A percentile compares a stretch with the other conserved stretches of the same genome.
Conservation (phyloP, 2,797 vertebrate species). For the Eptatretus atami region DNA sequence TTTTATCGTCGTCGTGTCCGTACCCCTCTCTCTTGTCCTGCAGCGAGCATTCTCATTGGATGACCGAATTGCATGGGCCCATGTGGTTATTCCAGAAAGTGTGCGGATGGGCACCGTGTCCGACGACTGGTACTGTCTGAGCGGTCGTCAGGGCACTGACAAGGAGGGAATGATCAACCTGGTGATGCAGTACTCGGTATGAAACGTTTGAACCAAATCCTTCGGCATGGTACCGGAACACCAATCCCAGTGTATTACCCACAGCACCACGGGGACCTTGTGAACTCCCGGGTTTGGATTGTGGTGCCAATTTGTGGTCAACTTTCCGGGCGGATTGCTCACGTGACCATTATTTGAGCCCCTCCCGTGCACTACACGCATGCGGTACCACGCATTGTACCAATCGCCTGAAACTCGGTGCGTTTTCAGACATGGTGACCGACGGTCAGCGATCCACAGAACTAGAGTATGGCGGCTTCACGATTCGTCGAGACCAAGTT, state of each 20-base stretch:
- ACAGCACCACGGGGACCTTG: too few relatives aligned
- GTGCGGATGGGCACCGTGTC: constrained; percentile 49
- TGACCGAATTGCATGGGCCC: constrained; percentile 86
- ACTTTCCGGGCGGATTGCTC: neutral
- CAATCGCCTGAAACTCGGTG: too few relatives aligned
- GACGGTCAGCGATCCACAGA: too few relatives aligned
- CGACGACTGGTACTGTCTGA: constrained; percentile 78
- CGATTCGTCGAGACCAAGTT: neutral
- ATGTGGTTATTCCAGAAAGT: constrained; percentile 52
- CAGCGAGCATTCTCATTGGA: constrained; percentile 94
- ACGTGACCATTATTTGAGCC: neutral
- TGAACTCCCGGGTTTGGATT: too few relatives aligned
- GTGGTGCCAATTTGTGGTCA: neutral
- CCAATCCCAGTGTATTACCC: neutral
- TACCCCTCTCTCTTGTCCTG: neutral
- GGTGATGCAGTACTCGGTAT: constrained; percentile 69
- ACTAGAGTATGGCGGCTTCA: too few relatives aligned
- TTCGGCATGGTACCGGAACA: neutral
- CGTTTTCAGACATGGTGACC: too few relatives aligned
- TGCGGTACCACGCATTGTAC: too few relatives aligned
- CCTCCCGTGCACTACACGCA: neutral
- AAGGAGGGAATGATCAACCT: constrained; percentile 99
- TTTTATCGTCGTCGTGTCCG: too few relatives aligned
- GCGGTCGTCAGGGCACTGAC: constrained; percentile 72
- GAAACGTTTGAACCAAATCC: constrained; percentile 10